Evolutionary conservation across 1,140 invertebrate species (phyloP).

Genomic region (Drosophila kohkoa): DNA sequence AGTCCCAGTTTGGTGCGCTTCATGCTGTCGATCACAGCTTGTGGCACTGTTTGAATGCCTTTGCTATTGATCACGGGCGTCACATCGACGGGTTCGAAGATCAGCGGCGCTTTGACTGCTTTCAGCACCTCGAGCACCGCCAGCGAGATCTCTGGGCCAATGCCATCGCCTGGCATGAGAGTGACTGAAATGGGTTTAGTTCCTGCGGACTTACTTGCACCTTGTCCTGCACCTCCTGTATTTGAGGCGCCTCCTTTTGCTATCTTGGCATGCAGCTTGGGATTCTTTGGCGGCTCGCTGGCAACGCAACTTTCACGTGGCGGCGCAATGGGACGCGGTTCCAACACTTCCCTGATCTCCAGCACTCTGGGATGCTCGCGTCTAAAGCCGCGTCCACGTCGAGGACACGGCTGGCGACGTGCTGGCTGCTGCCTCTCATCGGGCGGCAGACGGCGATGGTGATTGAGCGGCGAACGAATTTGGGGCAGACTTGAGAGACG

Average conservation of each 20-base stretch:
- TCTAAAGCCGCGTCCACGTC: too few relatives aligned
- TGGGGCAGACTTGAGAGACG: neutral
- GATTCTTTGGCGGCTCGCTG: neutral
- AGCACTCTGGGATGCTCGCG: neutral
- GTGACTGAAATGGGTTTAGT: slow-evolving; percentile 84
- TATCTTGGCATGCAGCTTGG: too few relatives aligned
- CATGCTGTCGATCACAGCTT: slow-evolving; percentile 98
- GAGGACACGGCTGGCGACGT: neutral
- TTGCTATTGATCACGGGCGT: slow-evolving; percentile 97
- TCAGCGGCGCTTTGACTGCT: slow-evolving; percentile 97
- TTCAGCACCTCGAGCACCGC: slow-evolving; percentile 98
- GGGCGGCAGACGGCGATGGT: neutral
- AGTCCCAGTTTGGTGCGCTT: slow-evolving; percentile 98
- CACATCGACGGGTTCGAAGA: slow-evolving; percentile 99
- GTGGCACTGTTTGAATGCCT: slow-evolving; percentile 98
- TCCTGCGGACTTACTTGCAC: too few relatives aligned
- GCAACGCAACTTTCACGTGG: slow-evolving; percentile 10
- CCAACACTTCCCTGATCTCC: slow-evolving; percentile 4
- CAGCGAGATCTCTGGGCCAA: slow-evolving; percentile 98
- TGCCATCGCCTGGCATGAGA: slow-evolving; percentile 98
- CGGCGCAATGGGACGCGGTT: slow-evolving; percentile 23
- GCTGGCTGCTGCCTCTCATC: slow-evolving; percentile 8
- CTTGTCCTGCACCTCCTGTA: too few relatives aligned
- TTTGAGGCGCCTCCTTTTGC: neutral
- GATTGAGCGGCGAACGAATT: neutral